Percentiles rank a stretch among this genome's conserved stretches.
These are phyloP conservation scores for Crocuta crocuta DNA, from an alignment of 2,113 vertebrate species.

Conservation along the genomic window DNA sequence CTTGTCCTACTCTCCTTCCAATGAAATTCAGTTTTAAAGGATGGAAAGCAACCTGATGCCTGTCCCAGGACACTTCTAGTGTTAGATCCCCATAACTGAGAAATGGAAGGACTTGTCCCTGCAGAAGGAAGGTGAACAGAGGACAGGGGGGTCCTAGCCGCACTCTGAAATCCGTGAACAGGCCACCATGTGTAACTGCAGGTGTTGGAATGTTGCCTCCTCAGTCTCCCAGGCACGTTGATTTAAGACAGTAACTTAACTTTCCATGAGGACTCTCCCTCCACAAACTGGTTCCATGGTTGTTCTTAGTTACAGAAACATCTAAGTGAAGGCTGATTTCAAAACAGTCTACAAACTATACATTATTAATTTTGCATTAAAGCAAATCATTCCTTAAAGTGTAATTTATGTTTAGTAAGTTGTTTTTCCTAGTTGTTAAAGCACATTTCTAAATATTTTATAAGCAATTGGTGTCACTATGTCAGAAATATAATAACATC, in stretches of 20 bases:
- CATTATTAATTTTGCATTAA: conserved; percentile 61
- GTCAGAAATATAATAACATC: conserved; percentile 55
- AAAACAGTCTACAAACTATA: conserved; percentile 3
- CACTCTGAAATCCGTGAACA: neutral
- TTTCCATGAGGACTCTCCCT: neutral
- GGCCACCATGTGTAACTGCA: neutral
- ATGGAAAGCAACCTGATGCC: neutral
- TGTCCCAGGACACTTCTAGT: neutral
- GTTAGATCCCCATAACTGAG: neutral
- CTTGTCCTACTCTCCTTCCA: neutral
- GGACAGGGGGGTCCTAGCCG: neutral
- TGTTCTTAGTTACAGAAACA: neutral
- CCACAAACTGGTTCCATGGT: neutral
- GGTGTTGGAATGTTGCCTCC: neutral
- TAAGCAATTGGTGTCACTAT: conserved; percentile 35
- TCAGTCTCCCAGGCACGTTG: neutral
- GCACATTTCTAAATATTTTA: conserved; percentile 54
- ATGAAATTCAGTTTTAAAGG: neutral
- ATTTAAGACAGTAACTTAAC: conserved; percentile 1
- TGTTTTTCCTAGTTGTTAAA: conserved; percentile 45
- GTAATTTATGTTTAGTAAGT: conserved; percentile 37
- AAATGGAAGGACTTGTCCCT: neutral
- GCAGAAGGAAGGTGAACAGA: neutral
- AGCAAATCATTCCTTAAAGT: conserved; percentile 51
- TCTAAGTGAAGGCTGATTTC: conserved; percentile 7